These are phyloP conservation scores for Drosophila albomicans DNA, from an alignment of 1,140 invertebrate species.

Conservation along the genomic window DNA sequence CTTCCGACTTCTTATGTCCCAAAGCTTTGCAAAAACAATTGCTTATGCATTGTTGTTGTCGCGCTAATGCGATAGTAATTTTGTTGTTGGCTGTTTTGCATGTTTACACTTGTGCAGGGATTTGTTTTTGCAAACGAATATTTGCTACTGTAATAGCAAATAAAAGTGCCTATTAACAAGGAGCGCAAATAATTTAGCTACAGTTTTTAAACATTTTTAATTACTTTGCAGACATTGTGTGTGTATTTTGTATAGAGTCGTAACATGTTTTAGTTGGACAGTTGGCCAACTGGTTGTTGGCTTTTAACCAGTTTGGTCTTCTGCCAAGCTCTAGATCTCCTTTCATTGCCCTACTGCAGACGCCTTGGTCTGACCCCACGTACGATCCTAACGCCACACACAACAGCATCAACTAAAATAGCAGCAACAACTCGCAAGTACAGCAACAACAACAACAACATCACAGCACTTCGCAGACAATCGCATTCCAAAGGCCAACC, in stretches of 20 bases:
- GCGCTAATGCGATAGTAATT: neutral
- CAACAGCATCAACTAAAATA: slow-evolving; percentile 12
- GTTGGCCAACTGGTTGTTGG: slow-evolving; percentile 9
- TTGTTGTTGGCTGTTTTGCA: neutral
- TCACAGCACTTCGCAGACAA: slow-evolving; percentile 45
- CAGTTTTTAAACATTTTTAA: neutral
- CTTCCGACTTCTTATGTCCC: too few relatives aligned
- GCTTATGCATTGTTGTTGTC: too few relatives aligned
- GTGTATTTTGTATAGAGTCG: neutral
- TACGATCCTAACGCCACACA: slow-evolving; percentile 56
- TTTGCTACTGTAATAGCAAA: neutral
- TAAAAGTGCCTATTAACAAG: neutral
- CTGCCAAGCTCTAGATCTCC: slow-evolving; percentile 58
- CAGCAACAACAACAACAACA: slow-evolving; percentile 19
- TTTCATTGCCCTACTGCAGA: slow-evolving; percentile 54
- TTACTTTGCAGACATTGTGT: neutral
- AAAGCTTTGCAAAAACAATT: too few relatives aligned
- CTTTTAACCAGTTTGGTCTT: slow-evolving; percentile 42
- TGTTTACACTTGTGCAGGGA: too few relatives aligned
- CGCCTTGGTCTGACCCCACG: slow-evolving; percentile 71
- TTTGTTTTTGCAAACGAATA: too few relatives aligned
- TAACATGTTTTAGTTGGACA: neutral
- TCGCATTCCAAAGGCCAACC: slow-evolving; percentile 68
- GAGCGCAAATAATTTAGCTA: neutral
- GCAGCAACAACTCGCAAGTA: slow-evolving; percentile 1